phyloP scores from a whole-genome alignment of 2,888 invertebrate species.

The Pardosa pseudoannulata region DNA sequence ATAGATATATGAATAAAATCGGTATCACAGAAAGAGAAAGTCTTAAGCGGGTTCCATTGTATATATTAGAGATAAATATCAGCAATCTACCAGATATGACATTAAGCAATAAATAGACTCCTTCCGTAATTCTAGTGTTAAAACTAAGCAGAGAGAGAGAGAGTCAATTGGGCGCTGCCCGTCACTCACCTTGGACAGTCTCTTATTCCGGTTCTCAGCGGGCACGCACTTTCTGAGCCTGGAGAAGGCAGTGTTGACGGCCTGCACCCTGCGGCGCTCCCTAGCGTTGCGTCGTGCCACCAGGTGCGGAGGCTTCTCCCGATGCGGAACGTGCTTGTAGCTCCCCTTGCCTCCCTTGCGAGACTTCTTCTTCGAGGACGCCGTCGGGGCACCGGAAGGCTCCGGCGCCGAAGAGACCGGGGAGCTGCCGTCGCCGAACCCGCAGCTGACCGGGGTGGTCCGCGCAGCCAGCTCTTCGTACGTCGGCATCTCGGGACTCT shows the following conservation, averaged over 20 bases:
- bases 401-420: constrained; percentile 9
- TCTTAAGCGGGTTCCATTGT: too few species aligned
- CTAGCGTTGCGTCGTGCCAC: constrained; percentile 82
- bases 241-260: constrained; percentile 82
- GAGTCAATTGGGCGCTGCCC: too few species aligned
- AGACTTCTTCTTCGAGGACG: constrained; percentile 18
- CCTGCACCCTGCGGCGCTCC: constrained; percentile 82
- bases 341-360: constrained; percentile 63
- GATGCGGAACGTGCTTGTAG: constrained; percentile 76
- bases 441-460: neutral
- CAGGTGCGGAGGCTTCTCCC: constrained; percentile 81
- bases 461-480: neutral
- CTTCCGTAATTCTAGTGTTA: too few species aligned
- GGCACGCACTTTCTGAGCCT: constrained; percentile 81
- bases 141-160: too few species aligned
- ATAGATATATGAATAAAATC: too few species aligned
- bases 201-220: constrained; percentile 81
- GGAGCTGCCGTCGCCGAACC: constrained; percentile 16
- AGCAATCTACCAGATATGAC: too few species aligned
- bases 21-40: too few species aligned
- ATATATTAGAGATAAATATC: too few species aligned
- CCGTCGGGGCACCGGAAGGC: neutral
- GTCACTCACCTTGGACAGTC: constrained; percentile 82
- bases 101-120: too few species aligned
- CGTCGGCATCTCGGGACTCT: neutral